Percentiles rank a stretch among this genome's conserved stretches.
These are phyloP conservation scores for Hypena proboscidalis DNA, from an alignment of 2,888 invertebrate genomes.

Conservation along the genomic window DNA sequence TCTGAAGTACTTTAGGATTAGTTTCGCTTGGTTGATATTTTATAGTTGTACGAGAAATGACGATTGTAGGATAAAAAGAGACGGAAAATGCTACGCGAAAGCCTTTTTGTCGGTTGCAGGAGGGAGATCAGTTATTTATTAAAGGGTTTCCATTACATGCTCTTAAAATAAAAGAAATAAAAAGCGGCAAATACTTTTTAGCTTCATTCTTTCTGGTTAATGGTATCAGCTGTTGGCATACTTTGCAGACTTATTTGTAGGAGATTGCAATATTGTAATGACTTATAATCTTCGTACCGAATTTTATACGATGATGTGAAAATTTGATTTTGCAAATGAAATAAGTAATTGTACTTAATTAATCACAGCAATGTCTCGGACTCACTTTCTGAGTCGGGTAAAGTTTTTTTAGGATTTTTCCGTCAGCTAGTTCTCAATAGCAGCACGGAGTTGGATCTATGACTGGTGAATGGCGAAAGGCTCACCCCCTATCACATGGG, in stretches of 20 bases:
- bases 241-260: neutral
- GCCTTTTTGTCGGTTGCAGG: conserved; percentile 51
- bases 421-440: too few relatives aligned
- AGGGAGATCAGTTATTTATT: conserved; percentile 49
- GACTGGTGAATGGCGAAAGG: too few relatives aligned
- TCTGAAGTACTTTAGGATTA: neutral
- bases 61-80: conserved; percentile 59
- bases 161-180: conserved; percentile 18
- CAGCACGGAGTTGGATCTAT: too few relatives aligned
- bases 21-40: conserved; percentile 35
- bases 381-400: too few relatives aligned
- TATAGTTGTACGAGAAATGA: conserved; percentile 48
- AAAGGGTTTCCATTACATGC: conserved; percentile 46
- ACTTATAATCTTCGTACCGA: too few relatives aligned
- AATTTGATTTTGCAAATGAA: too few relatives aligned
- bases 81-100: conserved; percentile 51
- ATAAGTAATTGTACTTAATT: too few relatives aligned
- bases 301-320: too few relatives aligned
- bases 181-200: conserved; percentile 3
- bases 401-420: too few relatives aligned
- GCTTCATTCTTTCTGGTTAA: neutral
- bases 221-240: neutral
- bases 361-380: too few relatives aligned
- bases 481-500: too few relatives aligned
- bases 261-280: too few relatives aligned